phyloP scores from a whole-genome alignment of 2,113 vertebrate genomes.

The Mellivora capensis region DNA sequence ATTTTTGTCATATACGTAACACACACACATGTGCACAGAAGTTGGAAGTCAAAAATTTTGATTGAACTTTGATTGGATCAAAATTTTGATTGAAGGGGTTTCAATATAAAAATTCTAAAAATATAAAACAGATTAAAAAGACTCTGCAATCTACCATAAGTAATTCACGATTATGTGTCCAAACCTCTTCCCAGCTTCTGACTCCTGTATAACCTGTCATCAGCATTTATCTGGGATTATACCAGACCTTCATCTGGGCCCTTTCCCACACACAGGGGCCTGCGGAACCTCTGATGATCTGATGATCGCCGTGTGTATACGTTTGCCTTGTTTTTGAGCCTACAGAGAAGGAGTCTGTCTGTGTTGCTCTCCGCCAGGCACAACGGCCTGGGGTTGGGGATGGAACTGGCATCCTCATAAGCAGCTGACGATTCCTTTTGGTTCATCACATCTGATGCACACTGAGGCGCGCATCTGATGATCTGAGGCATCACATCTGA shows the following conservation, averaged over 20 bases:
- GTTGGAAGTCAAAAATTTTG: neutral
- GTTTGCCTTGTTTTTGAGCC: neutral
- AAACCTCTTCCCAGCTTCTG: too few relatives aligned
- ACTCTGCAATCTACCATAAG: neutral
- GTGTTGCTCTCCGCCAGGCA: neutral
- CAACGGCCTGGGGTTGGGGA: fast-evolving
- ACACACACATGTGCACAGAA: too few relatives aligned
- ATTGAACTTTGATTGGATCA: neutral
- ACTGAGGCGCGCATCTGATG: too few relatives aligned
- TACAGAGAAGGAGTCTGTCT: fast-evolving
- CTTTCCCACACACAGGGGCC: fast-evolving
- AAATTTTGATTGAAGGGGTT: neutral
- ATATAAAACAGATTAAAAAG: neutral
- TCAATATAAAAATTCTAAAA: neutral
- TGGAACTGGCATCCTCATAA: fast-evolving
- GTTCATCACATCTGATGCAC: neutral
- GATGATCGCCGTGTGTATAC: fast-evolving
- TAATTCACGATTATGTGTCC: neutral
- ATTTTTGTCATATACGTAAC: too few relatives aligned
- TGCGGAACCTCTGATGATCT: neutral
- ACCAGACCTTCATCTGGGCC: neutral
- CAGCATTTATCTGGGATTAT: neutral
- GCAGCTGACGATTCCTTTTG: neutral
- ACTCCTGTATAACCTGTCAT: too few relatives aligned
- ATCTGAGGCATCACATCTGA: too few relatives aligned